A percentile compares a stretch with the other conserved stretches of the same genome.
These are phyloP conservation scores for Deroplatys truncata DNA, from an alignment of 2,888 invertebrate genomes.

Conservation along the genomic window DNA sequence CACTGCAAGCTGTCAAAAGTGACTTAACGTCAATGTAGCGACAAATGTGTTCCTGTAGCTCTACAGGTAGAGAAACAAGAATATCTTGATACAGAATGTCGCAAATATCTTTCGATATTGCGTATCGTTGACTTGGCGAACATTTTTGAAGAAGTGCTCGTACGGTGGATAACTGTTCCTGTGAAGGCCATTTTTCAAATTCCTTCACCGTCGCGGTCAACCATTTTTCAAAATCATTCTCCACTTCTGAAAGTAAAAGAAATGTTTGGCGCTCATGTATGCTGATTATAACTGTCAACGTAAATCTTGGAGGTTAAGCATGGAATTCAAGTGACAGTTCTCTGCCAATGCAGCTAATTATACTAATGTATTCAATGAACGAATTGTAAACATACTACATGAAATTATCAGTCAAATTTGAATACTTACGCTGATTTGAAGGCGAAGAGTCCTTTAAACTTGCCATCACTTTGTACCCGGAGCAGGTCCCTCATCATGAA, in stretches of 20 bases:
- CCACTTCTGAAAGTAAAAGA: not conserved
- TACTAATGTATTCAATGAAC: not conserved
- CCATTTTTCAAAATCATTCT: not conserved
- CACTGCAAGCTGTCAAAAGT: slow-evolving; percentile 20
- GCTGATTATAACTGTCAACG: not conserved
- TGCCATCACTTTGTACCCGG: not conserved
- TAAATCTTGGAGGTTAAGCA: not conserved
- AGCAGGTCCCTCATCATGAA: not conserved
- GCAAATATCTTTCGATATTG: not conserved
- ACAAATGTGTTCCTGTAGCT: slow-evolving; percentile 25
- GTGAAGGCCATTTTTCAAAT: not conserved
- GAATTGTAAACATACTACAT: not conserved
- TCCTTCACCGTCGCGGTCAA: not conserved
- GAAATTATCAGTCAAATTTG: not conserved
- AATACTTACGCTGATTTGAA: not conserved
- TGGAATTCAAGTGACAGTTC: not conserved
- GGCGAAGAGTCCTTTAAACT: not conserved
- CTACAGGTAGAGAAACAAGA: slow-evolving; percentile 22
- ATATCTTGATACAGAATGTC: slow-evolving; percentile 20
- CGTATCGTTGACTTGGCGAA: not conserved
- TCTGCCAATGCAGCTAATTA: not conserved
- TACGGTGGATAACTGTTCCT: not conserved
- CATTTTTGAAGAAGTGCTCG: not conserved
- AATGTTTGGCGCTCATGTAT: not conserved
- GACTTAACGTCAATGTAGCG: slow-evolving; percentile 23